Evolutionary conservation across 2,888 invertebrate species (phyloP), one percentile per base, ranked within the genome.

Genomic region (Acleris emargana): DNA sequence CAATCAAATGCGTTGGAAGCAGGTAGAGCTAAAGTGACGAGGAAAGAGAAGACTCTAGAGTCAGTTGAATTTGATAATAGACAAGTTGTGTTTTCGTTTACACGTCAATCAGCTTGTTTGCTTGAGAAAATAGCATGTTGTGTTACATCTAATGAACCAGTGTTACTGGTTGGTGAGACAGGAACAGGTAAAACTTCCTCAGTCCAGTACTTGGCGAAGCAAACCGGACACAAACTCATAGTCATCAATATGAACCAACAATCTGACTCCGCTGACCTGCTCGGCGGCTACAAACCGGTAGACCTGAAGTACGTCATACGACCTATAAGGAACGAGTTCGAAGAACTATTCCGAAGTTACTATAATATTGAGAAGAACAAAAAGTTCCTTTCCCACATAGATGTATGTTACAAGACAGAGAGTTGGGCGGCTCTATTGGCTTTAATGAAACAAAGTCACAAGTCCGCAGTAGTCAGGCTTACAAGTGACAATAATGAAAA

Each of bases 211-310:
- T 91, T 99, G 62, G 97, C 99, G 0, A 94, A 95, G 68, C 95
- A 96, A 71, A 95, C 97, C 0, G 96, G 97, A 0, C 96, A 97
- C 73, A 97, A 96, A 79, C 92, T 99, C 38, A 93, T 97, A 38
- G 99, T 99, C 0, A 97, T 99, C 25, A 99, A 99, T 82, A 97
- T 99, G 97, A 99, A 99, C 81, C 99, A 99, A 80, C 99, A 99
- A 81, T 99, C 98, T 53, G 99, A 99, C 87, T 97, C 97, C 9
- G 96, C 98, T 0, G 99, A 99, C 91, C 93, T 99, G 47, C 93
- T 99, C 0, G 99, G 99, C 64, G 99, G 99, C 69, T 97, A 97
- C 81, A 99, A 99, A 86, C 99, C 99, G 0, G 97, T 99, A 0
- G 98, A 99, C 82, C 85, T 99, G 13, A 96, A 96, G 77, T 95